A percentile compares a stretch with the other conserved stretches of the same genome.
Evolutionary conservation across 2,888 invertebrate species (phyloP).

Genomic region (Stegophylla sp.): DNA sequence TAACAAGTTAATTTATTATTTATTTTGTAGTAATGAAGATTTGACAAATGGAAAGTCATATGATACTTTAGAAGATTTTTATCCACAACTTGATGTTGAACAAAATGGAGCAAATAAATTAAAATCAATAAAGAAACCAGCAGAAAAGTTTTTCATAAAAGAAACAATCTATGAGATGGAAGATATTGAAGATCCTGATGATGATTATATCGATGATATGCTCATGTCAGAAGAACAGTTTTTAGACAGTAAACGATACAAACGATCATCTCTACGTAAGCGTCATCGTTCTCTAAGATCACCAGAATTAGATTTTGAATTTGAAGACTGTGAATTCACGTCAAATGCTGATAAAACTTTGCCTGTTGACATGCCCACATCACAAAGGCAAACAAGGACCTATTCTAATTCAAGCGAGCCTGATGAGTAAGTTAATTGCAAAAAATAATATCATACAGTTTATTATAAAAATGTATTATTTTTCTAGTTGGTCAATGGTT

Average conservation of each 20-base stretch:
- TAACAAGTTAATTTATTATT: background rate
- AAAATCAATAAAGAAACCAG: conserved; percentile 40
- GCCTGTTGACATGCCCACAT: conserved; percentile 32
- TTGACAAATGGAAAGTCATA: conserved; percentile 30
- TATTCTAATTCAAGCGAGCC: conserved; percentile 45
- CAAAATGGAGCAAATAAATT: conserved; percentile 16
- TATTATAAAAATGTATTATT: background rate
- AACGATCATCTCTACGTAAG: conserved; percentile 40
- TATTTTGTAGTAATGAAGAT: conserved; percentile 46
- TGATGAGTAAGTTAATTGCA: conserved; percentile 42
- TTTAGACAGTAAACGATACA: conserved; percentile 47
- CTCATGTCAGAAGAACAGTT: conserved; percentile 24
- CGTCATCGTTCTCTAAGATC: conserved; percentile 30
- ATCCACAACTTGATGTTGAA: conserved; percentile 44
- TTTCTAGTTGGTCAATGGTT: conserved; percentile 49
- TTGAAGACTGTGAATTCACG: conserved; percentile 23
- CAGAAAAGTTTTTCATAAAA: conserved; percentile 41
- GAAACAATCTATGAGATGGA: conserved; percentile 56
- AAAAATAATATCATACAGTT: background rate
- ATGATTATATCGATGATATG: conserved; percentile 32
- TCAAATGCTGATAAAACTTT: conserved; percentile 9
- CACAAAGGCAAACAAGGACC: conserved; percentile 25
- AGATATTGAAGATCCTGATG: conserved; percentile 28
- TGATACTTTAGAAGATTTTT: conserved; percentile 28
- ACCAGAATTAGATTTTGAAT: conserved; percentile 32